Percentiles rank a stretch among this genome's conserved stretches.
These are phyloP conservation scores for Ploceus nigricollis DNA, from an alignment of 2,113 vertebrate species.

Conservation along the genomic window DNA sequence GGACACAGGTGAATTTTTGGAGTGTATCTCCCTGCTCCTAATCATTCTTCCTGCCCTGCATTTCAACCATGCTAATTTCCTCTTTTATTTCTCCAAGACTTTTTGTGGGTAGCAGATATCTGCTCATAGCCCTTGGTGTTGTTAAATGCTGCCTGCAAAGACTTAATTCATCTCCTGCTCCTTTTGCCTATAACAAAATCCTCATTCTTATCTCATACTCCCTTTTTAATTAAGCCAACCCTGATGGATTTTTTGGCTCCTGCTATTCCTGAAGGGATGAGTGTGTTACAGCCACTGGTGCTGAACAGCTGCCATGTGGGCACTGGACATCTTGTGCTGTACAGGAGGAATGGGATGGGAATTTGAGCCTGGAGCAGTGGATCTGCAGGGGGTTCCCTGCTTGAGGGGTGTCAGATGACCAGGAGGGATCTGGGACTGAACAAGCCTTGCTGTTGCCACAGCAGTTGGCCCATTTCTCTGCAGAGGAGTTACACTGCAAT, in stretches of 20 bases:
- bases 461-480: not conserved
- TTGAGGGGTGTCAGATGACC: not conserved
- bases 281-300: not conserved
- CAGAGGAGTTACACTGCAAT: not conserved
- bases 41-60: not conserved
- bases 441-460: not conserved
- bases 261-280: not conserved
- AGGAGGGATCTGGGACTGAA: not conserved
- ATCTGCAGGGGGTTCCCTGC: not conserved
- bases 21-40: not conserved
- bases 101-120: not conserved
- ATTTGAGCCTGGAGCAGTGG: not conserved
- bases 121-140: not conserved
- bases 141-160: not conserved
- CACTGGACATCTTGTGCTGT: not conserved
- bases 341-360: not conserved
- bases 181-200: not conserved
- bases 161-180: not conserved
- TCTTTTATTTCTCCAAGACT: not conserved
- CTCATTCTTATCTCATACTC: not conserved
- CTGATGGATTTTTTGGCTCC: not conserved
- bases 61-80: not conserved
- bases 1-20: not conserved
- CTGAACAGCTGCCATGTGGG: not conserved
- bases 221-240: not conserved